These are phyloP conservation scores for Tenthredo amoena DNA, from an alignment of 2,888 invertebrate species.

Conservation along the genomic window DNA sequence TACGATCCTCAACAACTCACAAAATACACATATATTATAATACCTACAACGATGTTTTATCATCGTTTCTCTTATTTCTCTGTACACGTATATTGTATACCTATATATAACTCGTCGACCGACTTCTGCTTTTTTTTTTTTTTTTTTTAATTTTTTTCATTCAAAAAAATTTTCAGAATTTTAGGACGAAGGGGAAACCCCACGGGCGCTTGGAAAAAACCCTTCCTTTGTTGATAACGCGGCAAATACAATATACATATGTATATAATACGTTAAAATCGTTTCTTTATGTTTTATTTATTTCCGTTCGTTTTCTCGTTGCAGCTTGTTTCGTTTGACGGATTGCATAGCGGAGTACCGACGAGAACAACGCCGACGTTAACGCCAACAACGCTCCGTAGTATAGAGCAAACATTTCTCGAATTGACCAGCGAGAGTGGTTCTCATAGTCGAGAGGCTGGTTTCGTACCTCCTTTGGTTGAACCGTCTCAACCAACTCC, in stretches of 20 bases:
- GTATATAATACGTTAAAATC: background rate
- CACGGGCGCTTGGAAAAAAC: too few relatives aligned
- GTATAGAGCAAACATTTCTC: constrained; percentile 95
- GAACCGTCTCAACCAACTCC: constrained; percentile 76
- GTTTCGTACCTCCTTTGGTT: constrained; percentile 92
- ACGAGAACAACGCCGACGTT: constrained; percentile 96
- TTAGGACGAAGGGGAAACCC: background rate
- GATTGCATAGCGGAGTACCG: constrained; percentile 93
- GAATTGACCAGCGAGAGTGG: constrained; percentile 90
- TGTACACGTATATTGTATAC: background rate
- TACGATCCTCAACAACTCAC: too few relatives aligned
- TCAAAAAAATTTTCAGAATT: background rate
- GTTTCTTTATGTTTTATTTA: background rate
- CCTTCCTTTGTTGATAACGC: too few relatives aligned
- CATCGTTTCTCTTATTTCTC: background rate
- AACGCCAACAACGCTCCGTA: constrained; percentile 95
- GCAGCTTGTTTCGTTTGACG: constrained; percentile 91
- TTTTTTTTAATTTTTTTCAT: too few relatives aligned
- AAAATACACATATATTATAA: too few relatives aligned
- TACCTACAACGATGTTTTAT: background rate
- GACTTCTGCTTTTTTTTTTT: background rate
- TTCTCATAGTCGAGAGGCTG: constrained; percentile 91
- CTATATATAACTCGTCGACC: too few relatives aligned
- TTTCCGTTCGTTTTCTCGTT: constrained; percentile 73
- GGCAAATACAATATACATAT: too few relatives aligned